Evolutionary conservation across 2,888 invertebrate genomes (phyloP), one percentile per base, ranked within the genome.

Genomic region (Epistrophella euchroma): DNA sequence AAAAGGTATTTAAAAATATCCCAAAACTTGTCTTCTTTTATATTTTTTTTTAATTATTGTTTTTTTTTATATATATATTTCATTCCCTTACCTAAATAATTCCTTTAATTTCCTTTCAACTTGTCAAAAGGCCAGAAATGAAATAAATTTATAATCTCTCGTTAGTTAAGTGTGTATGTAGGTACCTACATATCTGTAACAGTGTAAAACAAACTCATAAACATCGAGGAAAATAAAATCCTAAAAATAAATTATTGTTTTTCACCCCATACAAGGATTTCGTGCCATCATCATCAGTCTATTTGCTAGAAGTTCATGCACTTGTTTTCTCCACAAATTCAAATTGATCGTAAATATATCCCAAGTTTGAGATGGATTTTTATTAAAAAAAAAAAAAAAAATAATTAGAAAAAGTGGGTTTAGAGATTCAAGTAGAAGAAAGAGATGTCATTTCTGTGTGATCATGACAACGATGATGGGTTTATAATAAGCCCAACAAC

Each of bases 211-310:
- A 68, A 84, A 68, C 73, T 70, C 55, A 40, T 52, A 70, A 73
- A 74, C 73, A 74, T 75, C 40, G 32, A 66, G 47, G 47, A 80
- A 80, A 66, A 68, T 47, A 35, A 74, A 71, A 71, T 58, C 76
- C 86, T 86, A 86, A 82, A 86, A 86, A 86, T 86, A 86, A 60
- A 72, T 15, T 81, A 72, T 15, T 81, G 22, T 66, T 86, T 86
- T 82, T 78, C 86, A 82, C 86, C 86, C 86, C 86, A 86, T 86
- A 86, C 86, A 82, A 82, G 77, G 86, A 86, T 86, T 82, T 64
- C 58, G 56, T 71, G 70, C 28, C 62, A 64, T 66, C 64, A 25
- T 35, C 62, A 85, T 64, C 82, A 70, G 52, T 28, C 81, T 86
- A 81, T 86, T 86, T 86, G 74, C 82, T 86, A 86, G 62, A 78